Evolutionary conservation across 2,113 vertebrate species (phyloP).

Genomic region (Orycteropus afer): DNA sequence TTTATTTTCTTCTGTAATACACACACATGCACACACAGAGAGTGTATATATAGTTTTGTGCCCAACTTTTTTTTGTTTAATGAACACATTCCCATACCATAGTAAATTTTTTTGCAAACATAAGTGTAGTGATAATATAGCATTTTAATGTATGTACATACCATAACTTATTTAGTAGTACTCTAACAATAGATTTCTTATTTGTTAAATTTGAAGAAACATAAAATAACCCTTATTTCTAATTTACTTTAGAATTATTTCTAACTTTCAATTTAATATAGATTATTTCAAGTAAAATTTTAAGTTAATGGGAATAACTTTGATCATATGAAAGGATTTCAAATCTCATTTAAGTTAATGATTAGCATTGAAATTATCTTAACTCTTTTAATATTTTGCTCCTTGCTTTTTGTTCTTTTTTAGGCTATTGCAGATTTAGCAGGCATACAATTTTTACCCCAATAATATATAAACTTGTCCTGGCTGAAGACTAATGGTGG

Average conservation of each 20-base stretch:
- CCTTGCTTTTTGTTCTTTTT: neutral
- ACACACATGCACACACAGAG: neutral
- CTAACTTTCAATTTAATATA: neutral
- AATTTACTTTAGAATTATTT: neutral
- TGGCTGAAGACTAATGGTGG: neutral
- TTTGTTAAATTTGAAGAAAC: constrained; percentile 45
- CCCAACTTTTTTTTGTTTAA: neutral
- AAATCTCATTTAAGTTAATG: constrained; percentile 9
- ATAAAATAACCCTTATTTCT: neutral
- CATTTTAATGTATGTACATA: neutral
- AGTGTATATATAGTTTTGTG: neutral
- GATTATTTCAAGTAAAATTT: constrained; percentile 34
- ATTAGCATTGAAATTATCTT: neutral
- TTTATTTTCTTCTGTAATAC: neutral
- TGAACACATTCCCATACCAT: neutral
- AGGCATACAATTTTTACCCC: neutral
- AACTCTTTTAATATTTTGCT: neutral
- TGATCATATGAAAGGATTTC: neutral
- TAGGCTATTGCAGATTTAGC: neutral
- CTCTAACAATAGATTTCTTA: neutral
- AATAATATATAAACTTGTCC: neutral
- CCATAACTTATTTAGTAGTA: neutral
- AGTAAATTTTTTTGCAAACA: neutral
- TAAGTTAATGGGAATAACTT: constrained; percentile 22
- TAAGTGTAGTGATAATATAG: neutral